Percentiles rank a stretch among this genome's conserved stretches.
Conservation (phyloP, 2,797 vertebrate species). For the Pachyuromys duprasi region DNA sequence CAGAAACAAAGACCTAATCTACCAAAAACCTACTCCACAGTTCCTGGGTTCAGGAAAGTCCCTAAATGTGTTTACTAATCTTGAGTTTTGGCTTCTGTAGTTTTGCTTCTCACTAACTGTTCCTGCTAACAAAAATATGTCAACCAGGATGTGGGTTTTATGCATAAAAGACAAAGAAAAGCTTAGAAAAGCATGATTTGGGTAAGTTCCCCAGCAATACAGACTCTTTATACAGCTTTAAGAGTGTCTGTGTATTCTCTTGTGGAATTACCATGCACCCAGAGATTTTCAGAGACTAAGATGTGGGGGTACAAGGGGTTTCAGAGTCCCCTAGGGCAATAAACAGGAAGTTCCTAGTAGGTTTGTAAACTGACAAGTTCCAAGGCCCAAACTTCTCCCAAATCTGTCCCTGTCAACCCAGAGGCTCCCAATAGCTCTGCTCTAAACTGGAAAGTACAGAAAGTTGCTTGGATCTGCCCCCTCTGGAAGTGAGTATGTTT, state of each 20-base stretch:
- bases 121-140: not conserved
- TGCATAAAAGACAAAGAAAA: not conserved
- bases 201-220: not conserved
- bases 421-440: not conserved
- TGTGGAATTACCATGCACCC: not conserved
- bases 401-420: not conserved
- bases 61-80: not conserved
- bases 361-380: not conserved
- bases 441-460: not conserved
- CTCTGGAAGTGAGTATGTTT: not conserved
- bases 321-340: too few species aligned
- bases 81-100: not conserved
- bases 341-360: not conserved
- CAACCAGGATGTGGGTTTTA: not conserved
- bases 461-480: not conserved
- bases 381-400: not conserved
- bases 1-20: not conserved
- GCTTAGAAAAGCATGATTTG: not conserved
- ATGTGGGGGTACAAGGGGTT: not conserved
- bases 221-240: not conserved
- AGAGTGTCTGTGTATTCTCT: not conserved
- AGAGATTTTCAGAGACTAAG: too few species aligned
- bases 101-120: not conserved
- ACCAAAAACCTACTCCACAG: not conserved
- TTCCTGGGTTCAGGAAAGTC: not conserved